Percentiles rank a stretch among this genome's conserved stretches.
phyloP scores from a whole-genome alignment of 2,113 vertebrate species.

The Corythoichthys intestinalis region DNA sequence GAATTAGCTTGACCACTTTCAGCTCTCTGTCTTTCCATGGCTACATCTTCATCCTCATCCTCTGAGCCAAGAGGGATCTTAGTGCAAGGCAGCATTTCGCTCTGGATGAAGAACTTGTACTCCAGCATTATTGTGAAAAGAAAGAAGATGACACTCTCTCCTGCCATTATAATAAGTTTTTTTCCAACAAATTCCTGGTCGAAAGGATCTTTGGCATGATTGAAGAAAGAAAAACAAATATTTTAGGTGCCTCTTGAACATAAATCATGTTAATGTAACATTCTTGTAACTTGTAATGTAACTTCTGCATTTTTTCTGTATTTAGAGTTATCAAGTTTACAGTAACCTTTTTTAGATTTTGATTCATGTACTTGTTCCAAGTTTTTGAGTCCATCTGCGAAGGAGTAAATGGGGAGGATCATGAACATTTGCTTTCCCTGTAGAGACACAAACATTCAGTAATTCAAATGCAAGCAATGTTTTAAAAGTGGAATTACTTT shows the following conservation, averaged over 20 bases:
- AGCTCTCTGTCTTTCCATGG: constrained; percentile 71
- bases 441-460: constrained; percentile 7
- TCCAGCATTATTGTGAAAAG: constrained; percentile 76
- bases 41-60: constrained; percentile 71
- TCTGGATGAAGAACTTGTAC: constrained; percentile 75
- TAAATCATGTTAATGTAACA: background rate
- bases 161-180: constrained; percentile 78
- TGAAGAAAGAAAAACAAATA: constrained; percentile 24
- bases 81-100: constrained; percentile 37
- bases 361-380: background rate
- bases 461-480: background rate
- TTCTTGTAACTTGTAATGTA: too few relatives aligned
- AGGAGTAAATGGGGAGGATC: constrained; percentile 79
- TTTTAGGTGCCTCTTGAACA: background rate
- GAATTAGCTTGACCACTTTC: constrained; percentile 59
- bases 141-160: constrained; percentile 73
- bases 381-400: constrained; percentile 79
- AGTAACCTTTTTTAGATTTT: too few relatives aligned
- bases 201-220: constrained; percentile 65
- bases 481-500: background rate
- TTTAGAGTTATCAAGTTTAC: background rate
- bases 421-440: constrained; percentile 78
- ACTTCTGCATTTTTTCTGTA: background rate
- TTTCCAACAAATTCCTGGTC: constrained; percentile 79
- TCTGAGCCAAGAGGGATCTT: constrained; percentile 62